Evolutionary conservation across 2,113 vertebrate genomes (phyloP).

Genomic region (Callaeas wilsoni): DNA sequence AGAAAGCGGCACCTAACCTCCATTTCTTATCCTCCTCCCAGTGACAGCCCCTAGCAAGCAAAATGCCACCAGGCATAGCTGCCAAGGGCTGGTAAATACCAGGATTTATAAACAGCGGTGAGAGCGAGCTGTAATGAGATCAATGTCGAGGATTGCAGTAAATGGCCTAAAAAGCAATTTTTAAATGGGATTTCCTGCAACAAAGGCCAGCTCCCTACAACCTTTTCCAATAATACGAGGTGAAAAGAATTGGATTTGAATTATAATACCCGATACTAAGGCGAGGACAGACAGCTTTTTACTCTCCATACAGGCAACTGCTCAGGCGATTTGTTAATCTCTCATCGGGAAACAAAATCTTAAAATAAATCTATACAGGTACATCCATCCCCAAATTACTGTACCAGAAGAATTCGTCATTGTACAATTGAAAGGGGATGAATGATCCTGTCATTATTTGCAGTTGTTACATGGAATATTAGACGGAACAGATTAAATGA

Average conservation of each 20-base stretch:
- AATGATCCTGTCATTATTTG: neutral
- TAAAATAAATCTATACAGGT: neutral
- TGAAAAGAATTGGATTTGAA: neutral
- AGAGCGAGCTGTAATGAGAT: constrained; percentile 27
- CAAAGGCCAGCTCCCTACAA: neutral
- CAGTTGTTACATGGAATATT: neutral
- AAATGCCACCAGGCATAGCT: neutral
- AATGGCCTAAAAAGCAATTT: constrained; percentile 49
- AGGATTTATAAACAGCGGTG: neutral
- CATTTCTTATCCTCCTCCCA: neutral
- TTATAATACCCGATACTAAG: neutral
- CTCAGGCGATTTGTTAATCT: neutral
- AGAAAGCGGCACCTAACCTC: neutral
- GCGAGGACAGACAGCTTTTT: neutral
- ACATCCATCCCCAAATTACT: neutral
- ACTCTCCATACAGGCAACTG: neutral
- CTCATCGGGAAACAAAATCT: neutral
- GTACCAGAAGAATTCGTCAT: neutral
- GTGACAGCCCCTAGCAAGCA: neutral
- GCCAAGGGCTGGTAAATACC: neutral
- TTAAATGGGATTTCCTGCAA: constrained; percentile 36
- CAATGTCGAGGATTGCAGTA: constrained; percentile 26
- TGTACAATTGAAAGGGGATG: neutral
- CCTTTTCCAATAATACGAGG: neutral
- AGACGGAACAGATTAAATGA: neutral